Evolutionary conservation across 2,113 vertebrate genomes (phyloP), one percentile per base, ranked within the genome.

Genomic region (Tachycineta bicolor): DNA sequence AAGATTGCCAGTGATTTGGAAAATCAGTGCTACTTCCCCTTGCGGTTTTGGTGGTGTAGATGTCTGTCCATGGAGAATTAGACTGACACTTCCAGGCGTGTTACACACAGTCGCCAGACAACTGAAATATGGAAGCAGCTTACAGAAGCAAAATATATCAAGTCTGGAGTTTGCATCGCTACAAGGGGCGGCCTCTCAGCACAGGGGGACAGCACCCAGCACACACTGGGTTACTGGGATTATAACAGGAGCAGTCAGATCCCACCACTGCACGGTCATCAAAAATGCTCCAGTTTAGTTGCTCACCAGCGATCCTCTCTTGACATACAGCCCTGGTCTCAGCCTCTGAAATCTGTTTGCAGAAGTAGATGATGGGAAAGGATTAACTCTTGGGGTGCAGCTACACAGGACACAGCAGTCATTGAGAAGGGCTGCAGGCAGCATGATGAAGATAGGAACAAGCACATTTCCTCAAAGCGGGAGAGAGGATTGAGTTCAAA

Each of bases 21-120:
- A 96, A 97, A 95, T 96, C 95, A 94, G 83, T 84, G 96, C 96
- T 96, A 92, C 96, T 97, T 97, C 92, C 93, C 96, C 69, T 90
- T 96, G 96, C n/a, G 92, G 90, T 96, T 96, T 93, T 71, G 73
- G 96, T 93, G 95, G 94, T 96, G 86, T 74, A 86, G 92, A 96
- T 95, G 90, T 83, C 88, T 93, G 73, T 92, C 94, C 93, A 76
- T 2, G 41, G 93, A 96, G 94, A 94, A 96, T 91, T 86, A 87
- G 78, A 73, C 85, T 93, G 96, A 95, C 91, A 95, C 87, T 95
- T 91, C 59, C 78, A 90, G 44, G 76, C 4, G 14, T 11, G 12
- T 60, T 91, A 77, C 59, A 56, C 39, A 25, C 59, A 59, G 85
- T 58, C 3, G 1, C 76, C 39, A 78, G 89, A 91, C 75, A 96